phyloP scores from a whole-genome alignment of 2,888 invertebrate species.

The Acrocera orbiculus region DNA sequence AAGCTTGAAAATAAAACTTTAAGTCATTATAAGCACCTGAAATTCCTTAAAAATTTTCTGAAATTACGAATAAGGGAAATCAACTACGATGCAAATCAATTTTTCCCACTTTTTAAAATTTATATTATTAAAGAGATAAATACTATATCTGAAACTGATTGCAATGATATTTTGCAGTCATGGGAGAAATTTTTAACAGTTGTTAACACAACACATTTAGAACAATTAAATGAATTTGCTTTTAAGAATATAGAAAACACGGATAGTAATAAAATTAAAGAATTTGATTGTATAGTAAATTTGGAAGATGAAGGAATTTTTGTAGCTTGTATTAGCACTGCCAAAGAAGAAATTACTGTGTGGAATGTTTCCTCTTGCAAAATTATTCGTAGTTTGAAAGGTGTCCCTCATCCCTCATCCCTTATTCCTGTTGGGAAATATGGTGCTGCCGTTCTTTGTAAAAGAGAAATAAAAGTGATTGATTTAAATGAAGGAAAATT shows the following conservation, averaged over 20 bases:
- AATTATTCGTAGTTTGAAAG: slow-evolving; percentile 49
- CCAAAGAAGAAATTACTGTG: slow-evolving; percentile 58
- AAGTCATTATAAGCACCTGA: slow-evolving; percentile 20
- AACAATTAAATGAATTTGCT: slow-evolving; percentile 32
- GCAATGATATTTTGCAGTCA: slow-evolving; percentile 23
- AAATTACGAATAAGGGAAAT: slow-evolving; percentile 53
- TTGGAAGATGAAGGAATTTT: slow-evolving; percentile 42
- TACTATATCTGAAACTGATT: slow-evolving; percentile 16
- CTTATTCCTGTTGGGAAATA: slow-evolving; percentile 59
- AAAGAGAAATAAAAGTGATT: slow-evolving; percentile 61
- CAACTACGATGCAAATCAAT: slow-evolving; percentile 65
- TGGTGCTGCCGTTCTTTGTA: slow-evolving; percentile 62
- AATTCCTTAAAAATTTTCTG: slow-evolving; percentile 41
- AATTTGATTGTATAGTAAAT: slow-evolving; percentile 30
- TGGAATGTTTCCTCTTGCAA: slow-evolving; percentile 56
- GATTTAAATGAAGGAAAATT: slow-evolving; percentile 54
- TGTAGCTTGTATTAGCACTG: slow-evolving; percentile 56
- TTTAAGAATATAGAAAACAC: slow-evolving; percentile 23
- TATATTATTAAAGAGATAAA: slow-evolving; percentile 23
- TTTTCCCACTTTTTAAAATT: slow-evolving; percentile 50
- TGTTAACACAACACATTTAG: slow-evolving; percentile 32
- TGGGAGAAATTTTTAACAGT: slow-evolving; percentile 25
- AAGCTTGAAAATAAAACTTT: slow-evolving; percentile 26
- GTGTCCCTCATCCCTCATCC: slow-evolving; percentile 60
- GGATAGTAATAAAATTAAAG: slow-evolving; percentile 14